Evolutionary conservation across 2,113 vertebrate species (phyloP).

Genomic region (Sigmodon hispidus): DNA sequence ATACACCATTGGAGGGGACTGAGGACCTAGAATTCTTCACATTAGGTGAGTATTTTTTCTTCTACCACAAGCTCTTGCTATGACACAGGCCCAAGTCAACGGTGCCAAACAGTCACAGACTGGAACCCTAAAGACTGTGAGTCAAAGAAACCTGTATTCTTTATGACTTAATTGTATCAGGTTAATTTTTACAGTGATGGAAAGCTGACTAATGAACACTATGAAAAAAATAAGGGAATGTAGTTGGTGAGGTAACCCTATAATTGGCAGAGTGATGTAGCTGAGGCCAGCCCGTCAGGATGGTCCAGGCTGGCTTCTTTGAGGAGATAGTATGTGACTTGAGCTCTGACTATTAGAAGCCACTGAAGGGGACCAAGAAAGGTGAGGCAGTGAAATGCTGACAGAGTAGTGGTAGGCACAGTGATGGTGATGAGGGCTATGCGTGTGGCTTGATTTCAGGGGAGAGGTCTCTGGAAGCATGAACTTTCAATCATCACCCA

Average conservation of each 20-base stretch:
- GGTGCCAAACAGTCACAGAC: not conserved
- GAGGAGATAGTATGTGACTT: not conserved
- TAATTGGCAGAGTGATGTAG: not conserved
- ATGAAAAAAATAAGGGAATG: not conserved
- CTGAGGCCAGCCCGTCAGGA: not conserved
- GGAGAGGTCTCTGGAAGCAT: not conserved
- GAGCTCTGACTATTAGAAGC: not conserved
- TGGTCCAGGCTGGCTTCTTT: not conserved
- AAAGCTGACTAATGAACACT: not conserved
- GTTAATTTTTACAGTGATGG: not conserved
- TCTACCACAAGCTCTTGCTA: not conserved
- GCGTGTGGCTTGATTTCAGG: not conserved
- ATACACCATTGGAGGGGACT: not conserved
- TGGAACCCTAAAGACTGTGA: not conserved
- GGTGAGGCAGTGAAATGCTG: not conserved
- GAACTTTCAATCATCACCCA: not conserved
- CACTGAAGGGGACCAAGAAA: not conserved
- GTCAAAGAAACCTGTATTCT: not conserved
- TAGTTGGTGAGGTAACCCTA: not conserved
- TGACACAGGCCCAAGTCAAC: not conserved
- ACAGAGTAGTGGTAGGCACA: not conserved
- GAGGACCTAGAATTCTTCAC: not conserved
- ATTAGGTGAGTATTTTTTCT: not conserved
- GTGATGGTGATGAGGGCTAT: not conserved
- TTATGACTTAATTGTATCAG: not conserved